Base-by-base conservation (phyloP, 2,113 vertebrate species). In the Saguinus imperator region DNA sequence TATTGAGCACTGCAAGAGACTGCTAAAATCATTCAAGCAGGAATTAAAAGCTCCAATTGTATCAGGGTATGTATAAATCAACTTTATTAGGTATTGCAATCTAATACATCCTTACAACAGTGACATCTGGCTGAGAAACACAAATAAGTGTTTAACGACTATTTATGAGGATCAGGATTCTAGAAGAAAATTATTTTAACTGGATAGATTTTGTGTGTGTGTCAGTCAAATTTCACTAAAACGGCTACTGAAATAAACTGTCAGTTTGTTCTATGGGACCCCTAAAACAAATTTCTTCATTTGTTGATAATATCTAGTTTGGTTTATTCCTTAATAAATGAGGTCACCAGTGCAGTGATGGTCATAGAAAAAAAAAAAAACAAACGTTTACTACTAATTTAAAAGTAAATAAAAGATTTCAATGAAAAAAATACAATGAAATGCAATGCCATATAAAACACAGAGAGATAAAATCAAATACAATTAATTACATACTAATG, bases 1-100 rank as follows among this genome's bases (percentile, higher is more conserved):
- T 90, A 93, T 0, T 50, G 25, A 85, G 72, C 48, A 88, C 43
- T 66, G 5, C 64, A 88, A 93, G 35, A 96, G 84, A 88, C n/a
- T 66, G 35, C 58, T 87, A 95, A 96, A 97, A 96, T 73, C 95
- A 94, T 77, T 86, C 87, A 91, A 85, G 87, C 92, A 96, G 92
- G 92, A 92, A 96, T 72, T 45, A 75, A 95, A 89, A 89, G 76
- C 89, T 96, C 81, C 72, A 90, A 94, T 96, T 96, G 89, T 95
- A 91, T 91, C 75, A 83, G n/a, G 75, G 55, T 72, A 61, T 11
- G 75, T 32, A 94, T 91, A 97, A 95, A 95, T 98, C 87, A 97
- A 94, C 92, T 96, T 97, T 91, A 97, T 77, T 91, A 89, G 76
- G 48, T 88, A 95, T 10, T 90, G 16, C 61, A 92, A 94, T 94